Evolutionary conservation across 1,140 invertebrate species (phyloP).

Genomic region (Coenobita brevimanus): DNA sequence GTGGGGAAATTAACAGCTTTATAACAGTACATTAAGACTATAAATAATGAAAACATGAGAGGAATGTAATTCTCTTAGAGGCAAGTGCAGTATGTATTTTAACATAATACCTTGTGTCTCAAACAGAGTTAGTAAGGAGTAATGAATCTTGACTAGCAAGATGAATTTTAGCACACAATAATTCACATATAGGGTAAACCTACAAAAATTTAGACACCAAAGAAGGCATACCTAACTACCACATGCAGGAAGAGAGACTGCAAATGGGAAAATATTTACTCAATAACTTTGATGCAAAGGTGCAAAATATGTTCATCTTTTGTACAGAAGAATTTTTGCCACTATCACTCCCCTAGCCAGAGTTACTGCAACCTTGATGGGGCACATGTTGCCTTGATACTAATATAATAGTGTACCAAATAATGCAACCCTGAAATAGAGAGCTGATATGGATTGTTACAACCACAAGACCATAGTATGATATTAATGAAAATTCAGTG

Average conservation of each 20-base stretch:
- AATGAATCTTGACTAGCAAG: conserved; percentile 39
- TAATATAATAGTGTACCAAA: not conserved
- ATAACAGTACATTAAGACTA: conserved; percentile 1
- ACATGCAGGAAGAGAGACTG: not conserved
- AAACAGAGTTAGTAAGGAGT: not conserved
- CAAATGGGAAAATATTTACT: not conserved
- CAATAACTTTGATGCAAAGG: not conserved
- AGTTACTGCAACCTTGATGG: not conserved
- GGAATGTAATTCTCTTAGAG: not conserved
- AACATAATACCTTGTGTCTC: not conserved
- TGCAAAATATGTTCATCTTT: conserved; percentile 8
- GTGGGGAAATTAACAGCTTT: conserved; percentile 10
- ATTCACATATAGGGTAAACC: not conserved
- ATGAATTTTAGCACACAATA: conserved; percentile 31
- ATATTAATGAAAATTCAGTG: too few relatives aligned
- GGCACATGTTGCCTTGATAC: not conserved
- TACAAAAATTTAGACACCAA: not conserved
- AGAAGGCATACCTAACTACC: not conserved
- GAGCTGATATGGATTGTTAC: not conserved
- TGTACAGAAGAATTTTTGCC: conserved; percentile 8
- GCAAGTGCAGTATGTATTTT: not conserved
- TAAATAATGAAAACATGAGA: conserved; percentile 26
- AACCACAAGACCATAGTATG: too few relatives aligned
- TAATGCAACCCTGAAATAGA: conserved; percentile 19
- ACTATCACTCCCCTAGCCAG: conserved; percentile 15